A percentile compares a stretch with the other conserved stretches of the same genome.
These are phyloP conservation scores for Pangasianodon hypophthalmus DNA, from an alignment of 2,113 vertebrate genomes.

Conservation along the genomic window DNA sequence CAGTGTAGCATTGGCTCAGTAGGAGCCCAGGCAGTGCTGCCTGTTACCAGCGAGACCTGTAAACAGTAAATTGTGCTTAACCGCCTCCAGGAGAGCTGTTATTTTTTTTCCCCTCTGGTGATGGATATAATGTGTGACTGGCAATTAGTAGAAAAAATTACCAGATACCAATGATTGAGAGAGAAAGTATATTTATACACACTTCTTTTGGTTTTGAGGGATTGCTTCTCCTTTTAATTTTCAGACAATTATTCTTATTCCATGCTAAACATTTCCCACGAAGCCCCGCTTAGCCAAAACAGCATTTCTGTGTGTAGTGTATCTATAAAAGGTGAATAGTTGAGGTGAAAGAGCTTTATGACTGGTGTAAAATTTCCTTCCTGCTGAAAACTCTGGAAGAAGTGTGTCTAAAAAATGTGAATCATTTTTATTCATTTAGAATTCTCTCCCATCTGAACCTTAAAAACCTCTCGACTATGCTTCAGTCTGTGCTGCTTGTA, in stretches of 20 bases:
- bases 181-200: not conserved
- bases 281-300: not conserved
- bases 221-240: not conserved
- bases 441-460: not conserved
- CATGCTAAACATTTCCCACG: not conserved
- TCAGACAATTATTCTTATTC: not conserved
- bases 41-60: not conserved
- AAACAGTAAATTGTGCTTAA: conserved; percentile 16
- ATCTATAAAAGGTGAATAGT: not conserved
- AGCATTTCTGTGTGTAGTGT: not conserved
- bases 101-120: conserved; percentile 14
- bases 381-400: not conserved
- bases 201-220: not conserved
- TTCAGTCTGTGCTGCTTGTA: not conserved
- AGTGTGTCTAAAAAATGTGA: not conserved
- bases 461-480: too few relatives aligned
- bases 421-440: not conserved
- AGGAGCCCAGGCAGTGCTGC: not conserved
- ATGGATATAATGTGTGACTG: not conserved
- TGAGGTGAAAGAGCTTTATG: not conserved
- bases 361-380: not conserved
- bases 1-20: not conserved
- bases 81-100: conserved; percentile 13
- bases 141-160: conserved; percentile 3
- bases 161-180: conserved; percentile 1